These are phyloP conservation scores for Allophyes oxyacanthae DNA, from an alignment of 2,888 invertebrate species.

Conservation along the genomic window DNA sequence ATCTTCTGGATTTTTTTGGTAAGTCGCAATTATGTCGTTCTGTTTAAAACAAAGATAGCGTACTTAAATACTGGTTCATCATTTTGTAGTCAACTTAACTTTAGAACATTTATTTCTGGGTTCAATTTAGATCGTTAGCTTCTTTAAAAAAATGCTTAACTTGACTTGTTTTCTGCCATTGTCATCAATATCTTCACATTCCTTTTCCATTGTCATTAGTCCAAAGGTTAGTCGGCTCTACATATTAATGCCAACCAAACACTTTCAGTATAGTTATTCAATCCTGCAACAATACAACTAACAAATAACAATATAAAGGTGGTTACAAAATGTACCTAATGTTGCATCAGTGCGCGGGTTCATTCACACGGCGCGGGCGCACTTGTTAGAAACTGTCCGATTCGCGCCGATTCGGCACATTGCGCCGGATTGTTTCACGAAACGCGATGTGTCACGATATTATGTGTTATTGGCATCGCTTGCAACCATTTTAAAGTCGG, in stretches of 20 bases:
- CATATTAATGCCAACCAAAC: conserved; percentile 13
- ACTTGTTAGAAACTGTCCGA: conserved; percentile 57
- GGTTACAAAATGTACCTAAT: conserved; percentile 56
- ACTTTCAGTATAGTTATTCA: not conserved
- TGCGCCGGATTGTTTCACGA: conserved; percentile 58
- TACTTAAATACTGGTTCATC: too few species aligned
- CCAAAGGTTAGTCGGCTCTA: too few species aligned
- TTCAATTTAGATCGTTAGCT: too few species aligned
- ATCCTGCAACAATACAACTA: conserved; percentile 24
- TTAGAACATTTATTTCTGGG: too few species aligned
- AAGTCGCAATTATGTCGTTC: not conserved
- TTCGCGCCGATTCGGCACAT: conserved; percentile 60
- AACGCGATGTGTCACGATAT: conserved; percentile 53
- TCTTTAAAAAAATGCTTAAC: too few species aligned
- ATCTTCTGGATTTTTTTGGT: conserved; percentile 1
- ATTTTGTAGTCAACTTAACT: too few species aligned
- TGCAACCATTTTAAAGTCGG: conserved; percentile 10
- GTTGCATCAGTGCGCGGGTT: conserved; percentile 60
- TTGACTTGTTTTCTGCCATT: too few species aligned
- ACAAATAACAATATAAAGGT: conserved; percentile 39
- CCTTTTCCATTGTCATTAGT: too few species aligned
- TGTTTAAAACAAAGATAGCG: too few species aligned
- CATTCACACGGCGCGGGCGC: conserved; percentile 58
- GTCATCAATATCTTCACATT: too few species aligned
- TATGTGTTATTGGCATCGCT: conserved; percentile 32